phyloP scores from a whole-genome alignment of 2,113 vertebrate species.

The Columbina picui region DNA sequence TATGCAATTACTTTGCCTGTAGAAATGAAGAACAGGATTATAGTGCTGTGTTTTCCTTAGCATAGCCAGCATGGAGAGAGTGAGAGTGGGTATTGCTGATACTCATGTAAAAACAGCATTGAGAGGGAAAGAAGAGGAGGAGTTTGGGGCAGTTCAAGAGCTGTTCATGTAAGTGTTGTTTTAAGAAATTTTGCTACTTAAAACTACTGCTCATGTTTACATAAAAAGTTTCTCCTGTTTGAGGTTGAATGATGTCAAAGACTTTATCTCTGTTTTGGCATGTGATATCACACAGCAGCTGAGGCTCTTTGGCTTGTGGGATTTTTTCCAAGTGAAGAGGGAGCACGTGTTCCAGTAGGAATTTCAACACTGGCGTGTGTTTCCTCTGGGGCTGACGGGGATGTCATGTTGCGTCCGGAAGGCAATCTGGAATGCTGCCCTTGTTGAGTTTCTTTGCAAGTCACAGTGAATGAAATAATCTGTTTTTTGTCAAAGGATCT shows the following conservation, averaged over 20 bases:
- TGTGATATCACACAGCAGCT: conserved; percentile 13
- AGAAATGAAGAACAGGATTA: background rate
- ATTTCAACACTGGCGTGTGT: background rate
- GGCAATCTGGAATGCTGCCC: conserved; percentile 36
- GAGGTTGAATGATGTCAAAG: conserved; percentile 35
- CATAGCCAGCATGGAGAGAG: rapidly evolving
- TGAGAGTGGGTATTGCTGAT: background rate
- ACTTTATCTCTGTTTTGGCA: conserved; percentile 12
- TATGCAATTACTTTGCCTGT: background rate
- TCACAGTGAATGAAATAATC: conserved; percentile 8
- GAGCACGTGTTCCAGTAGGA: conserved; percentile 30
- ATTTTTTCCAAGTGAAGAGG: conserved; percentile 1
- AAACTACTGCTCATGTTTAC: background rate
- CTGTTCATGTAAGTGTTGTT: background rate
- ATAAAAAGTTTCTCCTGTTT: background rate
- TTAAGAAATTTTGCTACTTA: background rate
- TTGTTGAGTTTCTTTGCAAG: background rate
- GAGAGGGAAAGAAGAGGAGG: background rate
- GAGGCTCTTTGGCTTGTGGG: conserved; percentile 18
- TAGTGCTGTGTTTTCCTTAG: background rate
- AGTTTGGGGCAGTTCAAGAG: background rate
- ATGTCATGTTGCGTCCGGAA: conserved; percentile 17
- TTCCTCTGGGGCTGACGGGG: conserved; percentile 44
- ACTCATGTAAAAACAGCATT: background rate
- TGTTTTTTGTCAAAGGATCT: conserved; percentile 28